Conservation (phyloP, 2,113 vertebrate genomes). For the Synodontis membranacea region DNA sequence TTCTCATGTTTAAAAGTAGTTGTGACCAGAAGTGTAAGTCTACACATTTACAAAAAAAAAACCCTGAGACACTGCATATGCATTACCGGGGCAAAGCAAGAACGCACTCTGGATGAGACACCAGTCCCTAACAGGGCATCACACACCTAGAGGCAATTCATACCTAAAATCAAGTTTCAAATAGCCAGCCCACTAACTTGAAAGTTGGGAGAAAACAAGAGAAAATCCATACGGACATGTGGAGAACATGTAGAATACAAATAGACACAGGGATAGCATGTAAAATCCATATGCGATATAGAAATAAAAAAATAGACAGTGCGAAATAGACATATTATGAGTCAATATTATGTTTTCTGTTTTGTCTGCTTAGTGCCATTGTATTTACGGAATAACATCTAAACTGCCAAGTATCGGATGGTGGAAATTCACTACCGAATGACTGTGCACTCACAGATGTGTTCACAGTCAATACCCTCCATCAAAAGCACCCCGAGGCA, state of each 20-base stretch:
- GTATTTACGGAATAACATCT: slow-evolving; percentile 26
- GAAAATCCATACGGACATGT: not conserved
- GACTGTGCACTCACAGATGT: slow-evolving; percentile 37
- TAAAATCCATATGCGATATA: not conserved
- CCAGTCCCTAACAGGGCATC: not conserved
- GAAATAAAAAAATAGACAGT: slow-evolving; percentile 24
- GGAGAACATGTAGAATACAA: not conserved
- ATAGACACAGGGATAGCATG: not conserved
- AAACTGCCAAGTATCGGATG: slow-evolving; percentile 26
- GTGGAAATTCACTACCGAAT: slow-evolving; percentile 43
- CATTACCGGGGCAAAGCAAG: not conserved
- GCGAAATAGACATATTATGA: too few relatives aligned
- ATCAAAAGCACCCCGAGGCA: slow-evolving; percentile 39
- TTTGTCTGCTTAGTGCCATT: not conserved
- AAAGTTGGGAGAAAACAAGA: not conserved
- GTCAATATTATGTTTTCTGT: not conserved
- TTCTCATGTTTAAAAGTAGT: not conserved
- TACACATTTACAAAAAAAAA: not conserved
- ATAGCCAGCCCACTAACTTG: not conserved
- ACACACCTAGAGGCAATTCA: not conserved
- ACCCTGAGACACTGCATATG: not conserved
- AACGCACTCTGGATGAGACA: not conserved
- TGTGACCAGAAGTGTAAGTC: not conserved
- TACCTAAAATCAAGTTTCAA: not conserved
- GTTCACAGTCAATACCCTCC: slow-evolving; percentile 24